Evolutionary conservation across 2,888 invertebrate genomes (phyloP), one percentile per base, ranked within the genome.

Genomic region (Teleiodes luculella): DNA sequence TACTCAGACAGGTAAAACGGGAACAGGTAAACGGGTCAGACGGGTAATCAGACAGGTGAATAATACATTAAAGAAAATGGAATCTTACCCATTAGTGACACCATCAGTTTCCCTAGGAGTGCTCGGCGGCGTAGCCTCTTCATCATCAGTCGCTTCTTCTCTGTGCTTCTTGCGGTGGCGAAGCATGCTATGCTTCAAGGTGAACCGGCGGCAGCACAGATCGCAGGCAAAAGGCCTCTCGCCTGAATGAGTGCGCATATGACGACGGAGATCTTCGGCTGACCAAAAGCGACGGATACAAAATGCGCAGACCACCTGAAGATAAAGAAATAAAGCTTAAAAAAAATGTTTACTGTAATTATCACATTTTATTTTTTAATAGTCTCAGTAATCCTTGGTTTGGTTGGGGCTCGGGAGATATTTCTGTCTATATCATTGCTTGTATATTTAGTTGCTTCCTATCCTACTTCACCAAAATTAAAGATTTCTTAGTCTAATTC

Each of bases 241-340:
- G 0, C 97, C 97, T 0, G 96, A 96, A 78, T 98, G 98, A 0
- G 97, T 97, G 16, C 97, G 91, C 96, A 98, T 97, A 81, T 98
- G 98, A 0, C 97, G 93, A 0, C 97, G 92, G 4, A 98, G 88
- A 79, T 98, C 98, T 77, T 98, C 97, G 0, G 97, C 96, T 0
- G 97, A 97, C 97, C 97, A 97, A 86, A 98, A 98, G 46, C 97
- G 93, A 58, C 97, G 94, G 76, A 97, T 92, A 79, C 98, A 98
- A 74, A 98, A 96, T 0, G 97, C 97, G 78, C 98, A 97, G 54
- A 96, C 95, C 5, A 95, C 93, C 93, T 93, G 74, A 0, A 66
- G 61, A 56, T 61, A 47, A 58, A 57, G 59, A 13, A 43, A 43
- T 1, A 4, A n/a, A n/a, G n/a, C n/a, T n/a, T n/a, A n/a, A n/a